These are phyloP conservation scores for Coendou prehensilis DNA, from an alignment of 2,797 vertebrate genomes.

Conservation along the genomic window DNA sequence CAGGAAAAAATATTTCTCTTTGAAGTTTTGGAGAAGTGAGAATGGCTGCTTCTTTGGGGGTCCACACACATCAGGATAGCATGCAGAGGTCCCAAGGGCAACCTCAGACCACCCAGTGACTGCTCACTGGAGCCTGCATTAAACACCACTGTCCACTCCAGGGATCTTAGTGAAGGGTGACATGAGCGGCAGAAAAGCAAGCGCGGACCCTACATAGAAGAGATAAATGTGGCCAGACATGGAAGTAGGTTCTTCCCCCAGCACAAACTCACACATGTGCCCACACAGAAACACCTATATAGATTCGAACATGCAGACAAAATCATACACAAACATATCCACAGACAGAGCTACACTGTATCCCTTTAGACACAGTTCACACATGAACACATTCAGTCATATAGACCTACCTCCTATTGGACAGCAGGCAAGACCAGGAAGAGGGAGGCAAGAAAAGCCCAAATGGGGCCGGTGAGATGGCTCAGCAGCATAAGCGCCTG, in stretches of 20 bases:
- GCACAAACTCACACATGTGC: neutral
- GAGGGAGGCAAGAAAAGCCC: neutral
- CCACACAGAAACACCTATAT: neutral
- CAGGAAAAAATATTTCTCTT: neutral
- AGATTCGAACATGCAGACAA: neutral
- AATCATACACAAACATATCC: neutral
- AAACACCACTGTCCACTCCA: neutral
- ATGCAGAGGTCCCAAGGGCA: neutral
- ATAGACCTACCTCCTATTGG: neutral
- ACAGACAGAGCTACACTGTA: neutral
- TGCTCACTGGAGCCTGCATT: neutral
- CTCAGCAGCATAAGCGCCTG: too few relatives aligned
- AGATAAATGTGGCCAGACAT: neutral
- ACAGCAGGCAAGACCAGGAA: neutral
- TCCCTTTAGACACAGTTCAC: too few relatives aligned
- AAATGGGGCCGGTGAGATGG: too few relatives aligned
- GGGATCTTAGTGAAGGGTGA: neutral
- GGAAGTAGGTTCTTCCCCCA: neutral
- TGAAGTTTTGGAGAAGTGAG: neutral
- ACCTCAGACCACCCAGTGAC: neutral
- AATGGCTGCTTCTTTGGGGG: neutral
- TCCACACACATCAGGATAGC: neutral
- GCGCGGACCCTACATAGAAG: neutral
- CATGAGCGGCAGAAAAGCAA: neutral
- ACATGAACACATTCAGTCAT: too few relatives aligned